phyloP scores from a whole-genome alignment of 92 coral and sea anemone species.

The Micromussa lordhowensis region DNA sequence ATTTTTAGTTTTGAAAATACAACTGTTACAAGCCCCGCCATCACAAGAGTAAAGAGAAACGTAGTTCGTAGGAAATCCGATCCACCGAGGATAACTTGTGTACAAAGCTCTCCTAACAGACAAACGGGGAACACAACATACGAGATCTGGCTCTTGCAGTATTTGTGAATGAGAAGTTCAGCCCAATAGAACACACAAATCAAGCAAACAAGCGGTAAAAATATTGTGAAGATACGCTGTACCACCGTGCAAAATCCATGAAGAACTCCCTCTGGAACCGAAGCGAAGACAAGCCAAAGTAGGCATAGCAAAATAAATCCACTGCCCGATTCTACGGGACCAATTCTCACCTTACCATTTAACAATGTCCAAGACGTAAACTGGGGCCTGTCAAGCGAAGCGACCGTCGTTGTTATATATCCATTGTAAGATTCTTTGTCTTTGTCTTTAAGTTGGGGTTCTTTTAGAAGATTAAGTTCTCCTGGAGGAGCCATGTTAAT shows the following conservation, averaged over 20 bases:
- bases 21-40: constrained; percentile 81
- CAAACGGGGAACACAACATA: constrained; percentile 92
- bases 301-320: constrained; percentile 80
- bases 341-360: constrained; percentile 85
- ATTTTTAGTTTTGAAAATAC: constrained; percentile 79
- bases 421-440: constrained; percentile 97
- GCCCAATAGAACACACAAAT: constrained; percentile 98
- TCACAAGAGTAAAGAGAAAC: constrained; percentile 79
- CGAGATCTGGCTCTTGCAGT: constrained; percentile 90
- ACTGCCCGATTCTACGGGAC: constrained; percentile 93
- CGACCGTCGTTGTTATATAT: constrained; percentile 90
- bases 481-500: constrained; percentile 73
- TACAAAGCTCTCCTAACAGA: constrained; percentile 89
- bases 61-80: constrained; percentile 89
- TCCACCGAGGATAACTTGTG: constrained; percentile 91
- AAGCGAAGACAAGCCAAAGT: constrained; percentile 90
- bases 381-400: constrained; percentile 89
- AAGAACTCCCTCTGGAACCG: constrained; percentile 88
- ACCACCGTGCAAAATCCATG: constrained; percentile 80
- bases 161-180: constrained; percentile 94
- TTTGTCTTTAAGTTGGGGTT: constrained; percentile 75
- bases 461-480: constrained; percentile 66
- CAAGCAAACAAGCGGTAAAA: constrained; percentile 86
- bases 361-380: constrained; percentile 76
- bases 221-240: constrained; percentile 75